phyloP scores from a whole-genome alignment of 1,140 invertebrate species.

The Drosophila busckii region DNA sequence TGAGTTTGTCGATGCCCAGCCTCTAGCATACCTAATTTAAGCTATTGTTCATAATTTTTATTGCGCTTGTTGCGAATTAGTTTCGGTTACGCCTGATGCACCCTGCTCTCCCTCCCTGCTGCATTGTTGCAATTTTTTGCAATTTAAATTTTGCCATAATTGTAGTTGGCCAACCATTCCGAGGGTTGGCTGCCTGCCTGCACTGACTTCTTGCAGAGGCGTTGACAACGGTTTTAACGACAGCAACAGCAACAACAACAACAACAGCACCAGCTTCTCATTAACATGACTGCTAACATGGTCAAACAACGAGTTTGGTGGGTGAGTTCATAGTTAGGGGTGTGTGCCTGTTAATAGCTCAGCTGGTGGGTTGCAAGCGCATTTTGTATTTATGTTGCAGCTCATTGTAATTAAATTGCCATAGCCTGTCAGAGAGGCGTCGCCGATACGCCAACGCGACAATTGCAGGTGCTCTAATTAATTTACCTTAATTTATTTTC shows the following conservation, averaged over 20 bases:
- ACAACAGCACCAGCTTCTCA: conserved; percentile 39
- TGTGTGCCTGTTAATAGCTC: neutral
- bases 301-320: conserved; percentile 6
- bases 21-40: conserved; percentile 64
- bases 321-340: conserved; percentile 19
- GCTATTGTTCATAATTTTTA: conserved; percentile 78
- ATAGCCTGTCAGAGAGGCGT: conserved; percentile 17
- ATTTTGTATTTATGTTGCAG: conserved; percentile 27
- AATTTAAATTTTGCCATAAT: conserved; percentile 74
- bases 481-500: too few relatives aligned
- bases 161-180: conserved; percentile 45
- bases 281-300: conserved; percentile 61
- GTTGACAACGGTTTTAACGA: conserved; percentile 51
- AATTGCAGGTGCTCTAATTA: too few relatives aligned
- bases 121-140: conserved; percentile 67
- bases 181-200: conserved; percentile 35
- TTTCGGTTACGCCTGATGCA: conserved; percentile 62
- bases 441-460: too few relatives aligned
- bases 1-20: conserved; percentile 2
- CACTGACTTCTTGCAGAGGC: conserved; percentile 26
- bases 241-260: conserved; percentile 14
- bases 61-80: conserved; percentile 78
- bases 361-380: conserved; percentile 21
- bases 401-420: conserved; percentile 53
- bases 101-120: neutral